A percentile compares a stretch with the other conserved stretches of the same genome.
Conservation (phyloP, 2,797 vertebrate genomes). For the Arremon aurantiirostris region DNA sequence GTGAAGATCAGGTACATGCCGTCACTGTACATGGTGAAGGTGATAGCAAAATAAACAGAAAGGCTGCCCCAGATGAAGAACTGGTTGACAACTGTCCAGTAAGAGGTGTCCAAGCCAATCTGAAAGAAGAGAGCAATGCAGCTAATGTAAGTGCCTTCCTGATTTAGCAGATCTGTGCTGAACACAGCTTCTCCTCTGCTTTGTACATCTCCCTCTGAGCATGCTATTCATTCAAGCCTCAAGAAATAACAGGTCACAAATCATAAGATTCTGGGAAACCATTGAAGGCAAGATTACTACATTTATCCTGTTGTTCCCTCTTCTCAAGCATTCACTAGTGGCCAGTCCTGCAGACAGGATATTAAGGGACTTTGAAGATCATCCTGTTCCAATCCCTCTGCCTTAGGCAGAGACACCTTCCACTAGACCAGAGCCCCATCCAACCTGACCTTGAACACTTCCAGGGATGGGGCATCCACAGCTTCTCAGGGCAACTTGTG, state of each 20-base stretch:
- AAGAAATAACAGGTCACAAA: background rate
- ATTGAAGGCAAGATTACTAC: background rate
- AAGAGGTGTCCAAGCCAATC: conserved; percentile 88
- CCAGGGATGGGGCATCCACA: background rate
- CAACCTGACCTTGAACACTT: background rate
- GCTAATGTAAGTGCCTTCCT: background rate
- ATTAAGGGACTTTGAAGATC: background rate
- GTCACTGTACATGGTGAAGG: conserved; percentile 91
- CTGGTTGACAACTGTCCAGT: conserved; percentile 93
- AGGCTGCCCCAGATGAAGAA: conserved; percentile 94
- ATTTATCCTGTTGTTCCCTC: background rate
- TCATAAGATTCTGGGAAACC: background rate
- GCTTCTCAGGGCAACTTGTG: background rate
- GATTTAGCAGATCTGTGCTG: background rate
- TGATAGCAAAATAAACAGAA: conserved; percentile 87
- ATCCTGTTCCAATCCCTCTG: rapidly evolving
- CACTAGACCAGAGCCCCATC: background rate
- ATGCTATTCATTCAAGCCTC: background rate
- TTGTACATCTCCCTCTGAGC: background rate
- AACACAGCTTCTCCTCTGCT: background rate
- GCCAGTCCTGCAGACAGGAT: background rate
- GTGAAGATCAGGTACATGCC: conserved; percentile 90
- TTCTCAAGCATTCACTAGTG: background rate
- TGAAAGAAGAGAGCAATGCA: conserved; percentile 52
- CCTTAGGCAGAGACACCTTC: background rate